Percentiles rank a stretch among this genome's conserved stretches.
Evolutionary conservation across 2,797 vertebrate species (phyloP).

Genomic region (Hemibagrus guttatus): DNA sequence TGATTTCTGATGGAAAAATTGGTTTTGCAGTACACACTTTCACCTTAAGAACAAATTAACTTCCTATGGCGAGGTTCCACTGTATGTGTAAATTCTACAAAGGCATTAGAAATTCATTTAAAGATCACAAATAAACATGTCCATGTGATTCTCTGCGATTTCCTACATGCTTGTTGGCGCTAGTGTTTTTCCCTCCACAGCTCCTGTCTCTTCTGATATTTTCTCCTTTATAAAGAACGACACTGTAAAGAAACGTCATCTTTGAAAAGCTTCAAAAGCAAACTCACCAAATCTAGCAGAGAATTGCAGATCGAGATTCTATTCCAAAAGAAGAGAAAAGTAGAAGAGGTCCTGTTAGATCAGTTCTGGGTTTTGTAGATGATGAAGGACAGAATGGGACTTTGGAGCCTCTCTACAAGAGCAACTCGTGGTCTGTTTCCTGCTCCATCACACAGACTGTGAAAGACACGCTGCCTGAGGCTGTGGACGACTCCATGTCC

Average conservation of each 20-base stretch:
- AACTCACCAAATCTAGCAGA: too few species aligned
- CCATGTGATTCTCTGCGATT: background rate
- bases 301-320: background rate
- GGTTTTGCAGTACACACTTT: too few species aligned
- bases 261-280: slow-evolving; percentile 15
- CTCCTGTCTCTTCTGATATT: background rate
- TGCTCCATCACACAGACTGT: slow-evolving; percentile 31
- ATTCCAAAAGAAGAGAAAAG: background rate
- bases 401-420: background rate
- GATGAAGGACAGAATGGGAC: background rate
- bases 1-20: too few species aligned
- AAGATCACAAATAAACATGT: background rate
- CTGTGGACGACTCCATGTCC: slow-evolving; percentile 32
- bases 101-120: background rate
- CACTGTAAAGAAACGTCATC: slow-evolving; percentile 21
- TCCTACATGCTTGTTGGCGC: background rate
- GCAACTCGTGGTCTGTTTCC: slow-evolving; percentile 26
- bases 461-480: slow-evolving; percentile 32
- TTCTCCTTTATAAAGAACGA: background rate
- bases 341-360: background rate
- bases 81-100: background rate
- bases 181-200: background rate
- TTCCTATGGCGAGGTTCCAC: too few species aligned
- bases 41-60: too few species aligned
- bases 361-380: background rate